Evolutionary conservation across 2,797 vertebrate species (phyloP), one percentile per base, ranked within the genome.

Genomic region (Cephalopachus bancanus): DNA sequence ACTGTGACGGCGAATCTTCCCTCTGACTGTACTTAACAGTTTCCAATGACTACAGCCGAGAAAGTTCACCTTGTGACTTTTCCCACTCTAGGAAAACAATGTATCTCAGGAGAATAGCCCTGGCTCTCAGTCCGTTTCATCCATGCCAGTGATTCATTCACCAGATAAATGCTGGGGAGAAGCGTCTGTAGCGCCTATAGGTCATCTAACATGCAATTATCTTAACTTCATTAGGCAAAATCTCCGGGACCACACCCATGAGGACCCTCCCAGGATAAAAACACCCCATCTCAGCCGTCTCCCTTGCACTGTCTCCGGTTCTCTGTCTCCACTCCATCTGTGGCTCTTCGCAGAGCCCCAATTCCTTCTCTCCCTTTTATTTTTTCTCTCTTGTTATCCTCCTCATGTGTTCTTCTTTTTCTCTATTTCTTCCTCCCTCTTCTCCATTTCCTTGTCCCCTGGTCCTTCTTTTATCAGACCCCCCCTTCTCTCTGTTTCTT

Each of bases 1-100:
- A 72, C 64, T 55, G 30, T 95, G 79, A 59, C 17, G 9, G 0
- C 37, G 22, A 78, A 78, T 33, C 49, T 51, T 92, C 64, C 69
- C 67, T 75, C 60, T 37, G 37, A 81, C 37, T n/a, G 11, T 30
- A 12, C 24, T 53, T 12, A 53, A 51, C 83, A 4, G 71, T 55
- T 83, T 94, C 69, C 75, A 83, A 2, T 19, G n/a, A 79, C 49
- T n/a, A 24, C 20, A 85, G 87, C 72, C 71, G 49, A 93, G 76
- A 83, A 80, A 81, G 84, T 67, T 62, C 76, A 96, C 62, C 22
- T 22, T 51, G 65, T 67, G 75, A 60, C 24, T 62, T 92, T 89
- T 30, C 69, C 78, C 44, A 44, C 44, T 44, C 20, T 64, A n/a
- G 76, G 80, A 92, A 75, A 84, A 83, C 24, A 2, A 22, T 12